Conservation (phyloP, 1,140 invertebrate species). For the Zaprionus ghesquierei region DNA sequence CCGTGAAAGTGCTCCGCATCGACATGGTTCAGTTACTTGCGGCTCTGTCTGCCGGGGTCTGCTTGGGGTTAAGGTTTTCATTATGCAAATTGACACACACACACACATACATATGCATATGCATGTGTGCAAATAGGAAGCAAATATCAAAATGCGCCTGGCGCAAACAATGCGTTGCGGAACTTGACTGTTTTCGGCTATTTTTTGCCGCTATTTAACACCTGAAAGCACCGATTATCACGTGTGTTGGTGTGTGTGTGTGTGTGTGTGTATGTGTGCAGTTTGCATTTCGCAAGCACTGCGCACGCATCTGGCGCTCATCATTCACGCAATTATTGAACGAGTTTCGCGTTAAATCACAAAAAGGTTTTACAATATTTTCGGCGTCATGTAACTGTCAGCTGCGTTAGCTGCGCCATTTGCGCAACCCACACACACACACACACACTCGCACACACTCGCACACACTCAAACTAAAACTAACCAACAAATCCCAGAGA, state of each 20-base stretch:
- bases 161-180: slow-evolving; percentile 61
- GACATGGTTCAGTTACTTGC: slow-evolving; percentile 70
- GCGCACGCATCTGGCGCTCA: slow-evolving; percentile 40
- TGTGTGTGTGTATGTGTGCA: slow-evolving; percentile 23
- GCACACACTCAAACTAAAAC: slow-evolving; percentile 10
- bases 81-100: slow-evolving; percentile 65
- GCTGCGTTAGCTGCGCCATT: slow-evolving; percentile 36
- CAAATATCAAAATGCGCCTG: slow-evolving; percentile 58
- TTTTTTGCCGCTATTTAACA: slow-evolving; percentile 60
- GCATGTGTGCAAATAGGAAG: slow-evolving; percentile 67
- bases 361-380: slow-evolving; percentile 59
- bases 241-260: background rate
- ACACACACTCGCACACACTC: slow-evolving; percentile 5
- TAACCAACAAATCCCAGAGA: slow-evolving; percentile 38
- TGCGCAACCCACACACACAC: slow-evolving; percentile 48
- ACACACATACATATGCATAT: background rate
- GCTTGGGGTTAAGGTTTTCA: slow-evolving; percentile 78
- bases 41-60: background rate
- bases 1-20: slow-evolving; percentile 66
- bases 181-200: slow-evolving; percentile 37
- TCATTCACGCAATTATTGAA: slow-evolving; percentile 70
- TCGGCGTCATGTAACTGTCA: slow-evolving; percentile 71
- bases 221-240: slow-evolving; percentile 55
- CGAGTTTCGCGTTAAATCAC: slow-evolving; percentile 73
- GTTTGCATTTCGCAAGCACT: slow-evolving; percentile 69